Evolutionary conservation across 2,797 vertebrate genomes (phyloP), one percentile per base, ranked within the genome.

Genomic region (Enteromius thamalakanensis): DNA sequence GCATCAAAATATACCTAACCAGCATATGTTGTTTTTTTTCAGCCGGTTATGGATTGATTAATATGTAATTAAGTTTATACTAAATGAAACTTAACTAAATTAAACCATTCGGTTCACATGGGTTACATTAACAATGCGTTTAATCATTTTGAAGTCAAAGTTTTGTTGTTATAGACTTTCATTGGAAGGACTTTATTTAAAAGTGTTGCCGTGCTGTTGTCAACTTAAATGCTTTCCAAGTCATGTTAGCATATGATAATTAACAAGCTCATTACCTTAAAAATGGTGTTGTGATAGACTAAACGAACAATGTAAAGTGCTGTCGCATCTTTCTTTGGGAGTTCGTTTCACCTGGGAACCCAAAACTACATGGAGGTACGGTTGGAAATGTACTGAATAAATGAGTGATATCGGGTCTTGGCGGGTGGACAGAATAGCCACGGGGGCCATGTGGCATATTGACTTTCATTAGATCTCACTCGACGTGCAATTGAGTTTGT

Each of bases 391-490:
- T 89, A 89, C 89, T 90, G 87, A 90, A 90, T 90, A 90, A 90
- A 89, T 89, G 78, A 90, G 86, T 70, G 86, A 86, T 89, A 89
- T 90, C 87, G 85, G 84, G 84, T 90, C 87, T 85, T 81, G 84
- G 82, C 55, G 76, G 53, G 80, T 86, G 81, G 87, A 78, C 80
- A 82, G 82, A 67, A 84, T 74, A 86, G 88, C 85, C 88, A 85
- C 86, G 79, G 86, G 89, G 91, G 90, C 90, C 85, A 87, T 90
- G 90, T 91, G 91, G 91, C 90, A 92, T 96, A 96, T 96, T 96
- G 95, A 96, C 95, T 96, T 97, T 96, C 95, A 94, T 95, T 95
- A 90, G 90, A 94, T 96, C 93, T 93, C 95, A 95, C 94, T 96
- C 93, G 88, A 94, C 92, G 94, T 93, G 93, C 91, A 93, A 94